A percentile compares a stretch with the other conserved stretches of the same genome.
These are phyloP conservation scores for Monarcha castaneiventris DNA, from an alignment of 2,113 vertebrate genomes.

Conservation along the genomic window DNA sequence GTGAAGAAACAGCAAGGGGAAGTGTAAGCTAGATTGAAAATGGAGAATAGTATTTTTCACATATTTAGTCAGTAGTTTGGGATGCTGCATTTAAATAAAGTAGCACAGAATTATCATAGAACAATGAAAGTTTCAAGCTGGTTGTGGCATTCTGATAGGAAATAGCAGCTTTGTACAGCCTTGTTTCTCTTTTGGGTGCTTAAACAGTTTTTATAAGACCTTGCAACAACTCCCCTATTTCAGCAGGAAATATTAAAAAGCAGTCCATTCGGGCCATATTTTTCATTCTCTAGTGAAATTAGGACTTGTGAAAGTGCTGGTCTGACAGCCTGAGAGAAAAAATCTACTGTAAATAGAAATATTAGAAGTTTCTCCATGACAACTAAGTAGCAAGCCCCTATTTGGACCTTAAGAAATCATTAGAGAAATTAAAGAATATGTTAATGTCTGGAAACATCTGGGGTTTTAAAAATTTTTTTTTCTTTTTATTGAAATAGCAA, in stretches of 20 bases:
- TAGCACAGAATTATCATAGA: background rate
- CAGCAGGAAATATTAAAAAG: background rate
- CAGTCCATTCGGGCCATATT: background rate
- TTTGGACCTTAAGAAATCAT: background rate
- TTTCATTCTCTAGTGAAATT: background rate
- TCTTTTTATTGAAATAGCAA: background rate
- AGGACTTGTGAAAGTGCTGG: background rate
- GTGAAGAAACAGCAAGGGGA: background rate
- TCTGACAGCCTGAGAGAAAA: background rate
- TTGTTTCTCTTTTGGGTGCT: background rate
- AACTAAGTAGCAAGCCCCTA: background rate
- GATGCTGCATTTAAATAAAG: background rate
- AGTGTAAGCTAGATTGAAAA: background rate
- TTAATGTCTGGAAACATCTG: background rate
- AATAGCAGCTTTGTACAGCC: background rate
- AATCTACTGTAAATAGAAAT: background rate
- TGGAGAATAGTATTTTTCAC: background rate
- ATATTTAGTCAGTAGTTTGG: background rate
- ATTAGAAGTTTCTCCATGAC: background rate
- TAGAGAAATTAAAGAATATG: background rate
- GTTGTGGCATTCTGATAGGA: background rate
- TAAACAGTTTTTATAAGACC: background rate
- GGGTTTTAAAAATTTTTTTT: background rate
- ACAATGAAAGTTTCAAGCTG: background rate
- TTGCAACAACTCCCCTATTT: background rate